A percentile compares a stretch with the other conserved stretches of the same genome.
These are phyloP conservation scores for Nipponia nippon DNA, from an alignment of 2,113 vertebrate genomes.

Conservation along the genomic window DNA sequence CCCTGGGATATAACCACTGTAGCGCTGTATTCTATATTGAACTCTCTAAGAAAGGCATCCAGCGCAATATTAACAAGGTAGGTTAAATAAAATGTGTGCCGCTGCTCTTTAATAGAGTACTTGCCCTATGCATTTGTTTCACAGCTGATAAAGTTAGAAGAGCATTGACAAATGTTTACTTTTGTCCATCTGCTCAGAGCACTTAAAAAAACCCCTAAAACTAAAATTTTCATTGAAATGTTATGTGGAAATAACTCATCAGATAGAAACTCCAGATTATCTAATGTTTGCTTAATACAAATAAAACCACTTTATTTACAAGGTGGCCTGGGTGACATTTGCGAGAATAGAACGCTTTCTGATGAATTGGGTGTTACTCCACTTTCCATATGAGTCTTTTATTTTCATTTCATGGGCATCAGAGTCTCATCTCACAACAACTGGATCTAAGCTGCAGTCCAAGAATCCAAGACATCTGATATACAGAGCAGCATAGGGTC, in stretches of 20 bases:
- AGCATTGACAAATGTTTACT: background rate
- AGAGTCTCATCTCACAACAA: background rate
- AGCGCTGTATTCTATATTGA: fast-evolving
- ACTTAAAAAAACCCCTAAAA: background rate
- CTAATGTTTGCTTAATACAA: background rate
- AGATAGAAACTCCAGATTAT: background rate
- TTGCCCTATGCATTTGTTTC: background rate
- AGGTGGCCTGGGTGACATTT: background rate
- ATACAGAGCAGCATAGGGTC: background rate
- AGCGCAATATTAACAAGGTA: background rate
- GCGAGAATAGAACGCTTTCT: background rate
- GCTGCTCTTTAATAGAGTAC: background rate
- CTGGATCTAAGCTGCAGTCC: background rate
- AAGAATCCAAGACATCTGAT: background rate
- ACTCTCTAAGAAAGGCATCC: background rate
- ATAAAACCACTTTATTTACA: background rate
- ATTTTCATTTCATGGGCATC: background rate
- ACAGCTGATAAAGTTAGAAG: background rate
- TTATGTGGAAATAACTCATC: background rate
- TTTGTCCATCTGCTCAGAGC: background rate
- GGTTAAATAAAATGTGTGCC: background rate
- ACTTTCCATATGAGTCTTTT: background rate
- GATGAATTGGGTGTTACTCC: background rate
- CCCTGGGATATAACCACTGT: background rate
- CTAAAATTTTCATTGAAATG: background rate